Base-by-base conservation (phyloP, 1,140 invertebrate genomes). In the Cyrtorhinus lividipennis region DNA sequence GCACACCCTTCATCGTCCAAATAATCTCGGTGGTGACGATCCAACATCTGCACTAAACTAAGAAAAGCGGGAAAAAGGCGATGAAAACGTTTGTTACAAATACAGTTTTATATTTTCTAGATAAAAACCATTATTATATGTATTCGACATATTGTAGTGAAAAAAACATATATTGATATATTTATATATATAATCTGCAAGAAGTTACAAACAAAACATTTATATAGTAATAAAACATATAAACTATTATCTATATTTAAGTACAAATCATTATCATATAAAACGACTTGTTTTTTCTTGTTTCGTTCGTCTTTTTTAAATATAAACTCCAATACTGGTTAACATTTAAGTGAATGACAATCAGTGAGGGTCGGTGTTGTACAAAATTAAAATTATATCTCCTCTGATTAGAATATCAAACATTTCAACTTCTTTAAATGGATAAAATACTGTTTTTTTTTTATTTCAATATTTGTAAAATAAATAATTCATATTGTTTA, bases 91-190 rank as follows among this genome's bases (percentile, higher is more conserved):
- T n/a, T n/a, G n/a, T 59, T 64, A 65, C 62, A 67, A 64, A 67
- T 67, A 67, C 62, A 66, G 62, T 63, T 64, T 66, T 57, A 65
- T 65, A 61, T 67, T 67, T 67, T 67, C 66, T 67, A 67, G 66
- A 65, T 67, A 67, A 67, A 67, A 67, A 67, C 63, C 65, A 62
- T 65, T 65, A 65, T 63, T 66, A 67, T 65, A 67, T 65, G 64
- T 66, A 67, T 67, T 66, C 62, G 64, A 65, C 64, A 66, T 67
- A 67, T 66, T 62, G 62, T 64, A 64, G 58, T 63, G 62, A 67
- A 67, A 67, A 66, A 67, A 67, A n/a, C n/a, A n/a, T n/a, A n/a
- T n/a, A n/a, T n/a, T n/a, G 62, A 66, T 66, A 67, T 66, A 66
- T 66, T 66, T 64, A 67, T 67, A 66, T 67, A 61, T 65, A 61